A percentile compares a stretch with the other conserved stretches of the same genome.
Evolutionary conservation across 2,888 invertebrate species (phyloP).

Genomic region (Poecilus cupreus): DNA sequence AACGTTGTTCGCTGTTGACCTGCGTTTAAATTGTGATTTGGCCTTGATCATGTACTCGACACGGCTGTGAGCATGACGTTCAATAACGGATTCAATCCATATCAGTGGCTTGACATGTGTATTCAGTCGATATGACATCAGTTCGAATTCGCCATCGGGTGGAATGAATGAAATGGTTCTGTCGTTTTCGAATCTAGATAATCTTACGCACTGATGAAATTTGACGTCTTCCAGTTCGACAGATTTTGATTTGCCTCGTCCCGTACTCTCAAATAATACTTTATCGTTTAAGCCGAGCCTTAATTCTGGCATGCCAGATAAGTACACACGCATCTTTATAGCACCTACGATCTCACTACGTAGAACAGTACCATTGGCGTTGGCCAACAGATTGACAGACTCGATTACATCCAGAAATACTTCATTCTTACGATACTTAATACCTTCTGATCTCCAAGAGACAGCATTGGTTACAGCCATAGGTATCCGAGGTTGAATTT

Average conservation of each 20-base stretch:
- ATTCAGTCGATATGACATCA: conserved; percentile 98
- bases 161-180: conserved; percentile 99
- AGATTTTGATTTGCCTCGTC: conserved; percentile 97
- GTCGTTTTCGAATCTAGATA: conserved; percentile 98
- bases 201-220: conserved; percentile 97
- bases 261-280: conserved; percentile 97
- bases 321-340: conserved; percentile 98
- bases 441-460: conserved; percentile 98
- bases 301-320: conserved; percentile 99
- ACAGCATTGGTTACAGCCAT: conserved; percentile 99
- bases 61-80: conserved; percentile 96
- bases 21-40: conserved; percentile 97
- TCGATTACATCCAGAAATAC: conserved; percentile 99
- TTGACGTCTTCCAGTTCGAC: conserved; percentile 99
- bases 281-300: conserved; percentile 98
- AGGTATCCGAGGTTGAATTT: conserved; percentile 96
- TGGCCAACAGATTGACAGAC: conserved; percentile 95
- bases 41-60: conserved; percentile 99
- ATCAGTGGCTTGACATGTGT: conserved; percentile 98
- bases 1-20: conserved; percentile 98
- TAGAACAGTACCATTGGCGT: conserved; percentile 96
- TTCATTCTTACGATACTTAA: conserved; percentile 99
- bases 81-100: conserved; percentile 99
- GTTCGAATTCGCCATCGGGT: conserved; percentile 98
- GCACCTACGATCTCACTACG: conserved; percentile 98